These are phyloP conservation scores for Caenorhabditis doughertyi DNA, from an alignment of 2,888 invertebrate genomes.

Conservation along the genomic window DNA sequence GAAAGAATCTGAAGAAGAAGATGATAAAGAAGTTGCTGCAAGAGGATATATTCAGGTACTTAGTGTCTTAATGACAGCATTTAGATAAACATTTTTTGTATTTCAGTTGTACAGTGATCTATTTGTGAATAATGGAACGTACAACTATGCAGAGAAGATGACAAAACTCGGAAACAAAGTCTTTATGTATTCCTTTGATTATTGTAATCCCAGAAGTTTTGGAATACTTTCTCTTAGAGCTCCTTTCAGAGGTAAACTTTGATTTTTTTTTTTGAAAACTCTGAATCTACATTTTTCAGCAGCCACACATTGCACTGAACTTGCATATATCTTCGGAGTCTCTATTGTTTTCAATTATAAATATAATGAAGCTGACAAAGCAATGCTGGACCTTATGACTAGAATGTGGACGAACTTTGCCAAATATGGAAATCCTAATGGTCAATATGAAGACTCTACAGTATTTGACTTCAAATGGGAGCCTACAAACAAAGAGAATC, in stretches of 20 bases:
- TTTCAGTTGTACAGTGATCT: slow-evolving; percentile 76
- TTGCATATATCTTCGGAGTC: slow-evolving; percentile 78
- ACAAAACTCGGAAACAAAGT: slow-evolving; percentile 70
- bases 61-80: neutral
- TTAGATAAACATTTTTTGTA: neutral
- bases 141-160: slow-evolving; percentile 72
- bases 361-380: slow-evolving; percentile 73
- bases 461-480: slow-evolving; percentile 79
- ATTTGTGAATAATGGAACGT: slow-evolving; percentile 75
- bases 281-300: slow-evolving; percentile 61
- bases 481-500: slow-evolving; percentile 67
- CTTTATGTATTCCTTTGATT: slow-evolving; percentile 76
- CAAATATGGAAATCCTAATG: slow-evolving; percentile 81
- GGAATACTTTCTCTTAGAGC: slow-evolving; percentile 73
- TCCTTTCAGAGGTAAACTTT: slow-evolving; percentile 73
- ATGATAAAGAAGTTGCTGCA: slow-evolving; percentile 71
- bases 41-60: slow-evolving; percentile 74
- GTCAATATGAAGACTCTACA: slow-evolving; percentile 74
- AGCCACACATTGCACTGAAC: slow-evolving; percentile 78
- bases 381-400: slow-evolving; percentile 77
- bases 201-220: slow-evolving; percentile 76
- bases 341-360: slow-evolving; percentile 77
- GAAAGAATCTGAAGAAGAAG: slow-evolving; percentile 63
- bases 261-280: neutral
- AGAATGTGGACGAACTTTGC: slow-evolving; percentile 81